Conservation (phyloP, 2,888 invertebrate species). For the Therioaphis trifolii region DNA sequence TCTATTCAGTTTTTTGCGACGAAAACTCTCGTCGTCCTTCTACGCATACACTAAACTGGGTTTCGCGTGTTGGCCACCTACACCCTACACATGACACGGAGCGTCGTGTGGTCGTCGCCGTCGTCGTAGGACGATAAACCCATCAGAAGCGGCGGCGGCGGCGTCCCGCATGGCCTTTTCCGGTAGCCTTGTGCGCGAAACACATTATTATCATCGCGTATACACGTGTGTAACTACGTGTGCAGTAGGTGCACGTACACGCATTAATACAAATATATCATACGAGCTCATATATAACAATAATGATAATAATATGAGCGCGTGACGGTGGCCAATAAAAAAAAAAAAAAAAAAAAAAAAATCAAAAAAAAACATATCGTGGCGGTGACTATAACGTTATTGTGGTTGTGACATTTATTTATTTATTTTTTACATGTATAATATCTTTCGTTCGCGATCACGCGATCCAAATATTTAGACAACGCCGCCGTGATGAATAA, state of each 20-base stretch:
- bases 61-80: too few species aligned
- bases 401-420: slow-evolving; percentile 23
- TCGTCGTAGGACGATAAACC: slow-evolving; percentile 50
- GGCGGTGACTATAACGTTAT: background rate
- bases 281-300: background rate
- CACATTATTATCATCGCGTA: slow-evolving; percentile 33
- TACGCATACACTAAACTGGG: background rate
- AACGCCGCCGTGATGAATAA: slow-evolving; percentile 50
- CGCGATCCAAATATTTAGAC: slow-evolving; percentile 62
- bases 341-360: background rate
- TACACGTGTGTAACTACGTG: slow-evolving; percentile 20
- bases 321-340: slow-evolving; percentile 60
- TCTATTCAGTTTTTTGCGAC: background rate
- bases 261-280: too few species aligned
- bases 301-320: slow-evolving; percentile 1
- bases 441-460: slow-evolving; percentile 14
- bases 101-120: background rate
- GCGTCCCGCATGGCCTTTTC: slow-evolving; percentile 59
- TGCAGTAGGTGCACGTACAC: background rate
- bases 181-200: slow-evolving; percentile 59
- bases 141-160: slow-evolving; percentile 52
- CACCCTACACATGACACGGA: too few species aligned
- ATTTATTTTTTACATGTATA: slow-evolving; percentile 4
- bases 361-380: too few species aligned
- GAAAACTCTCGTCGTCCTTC: background rate